These are phyloP conservation scores for Nixonia krombeini DNA, from an alignment of 1,140 invertebrate genomes.

Conservation along the genomic window DNA sequence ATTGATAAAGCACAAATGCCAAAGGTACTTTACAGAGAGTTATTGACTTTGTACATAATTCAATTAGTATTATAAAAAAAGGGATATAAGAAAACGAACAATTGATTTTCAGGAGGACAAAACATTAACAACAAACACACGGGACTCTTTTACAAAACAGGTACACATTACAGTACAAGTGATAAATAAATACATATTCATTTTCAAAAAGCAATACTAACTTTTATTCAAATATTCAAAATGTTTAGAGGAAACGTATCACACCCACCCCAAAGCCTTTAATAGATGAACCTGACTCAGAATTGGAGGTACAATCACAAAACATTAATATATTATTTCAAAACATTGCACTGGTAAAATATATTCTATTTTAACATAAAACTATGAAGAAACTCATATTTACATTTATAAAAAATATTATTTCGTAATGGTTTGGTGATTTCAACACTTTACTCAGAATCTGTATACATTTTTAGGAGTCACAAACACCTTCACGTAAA, in stretches of 20 bases:
- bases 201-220: not conserved
- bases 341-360: too few species aligned
- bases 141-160: constrained; percentile 36
- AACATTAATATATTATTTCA: too few species aligned
- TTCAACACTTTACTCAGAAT: not conserved
- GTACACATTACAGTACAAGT: constrained; percentile 11
- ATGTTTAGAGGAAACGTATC: constrained; percentile 28
- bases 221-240: not conserved
- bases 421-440: too few species aligned
- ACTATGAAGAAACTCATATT: too few species aligned
- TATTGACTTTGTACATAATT: too few species aligned
- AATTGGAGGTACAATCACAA: too few species aligned
- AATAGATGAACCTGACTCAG: constrained; percentile 43
- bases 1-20: too few species aligned
- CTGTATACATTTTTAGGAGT: not conserved
- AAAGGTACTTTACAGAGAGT: too few species aligned
- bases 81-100: too few species aligned
- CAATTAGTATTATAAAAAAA: not conserved
- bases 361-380: too few species aligned
- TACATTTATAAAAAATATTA: too few species aligned
- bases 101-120: constrained; percentile 26
- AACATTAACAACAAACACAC: constrained; percentile 28
- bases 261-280: constrained; percentile 20
- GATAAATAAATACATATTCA: not conserved
- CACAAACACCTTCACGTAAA: constrained; percentile 8